Evolutionary conservation across 2,797 vertebrate species (phyloP).

Genomic region (Pteronotus mesoamericanus): DNA sequence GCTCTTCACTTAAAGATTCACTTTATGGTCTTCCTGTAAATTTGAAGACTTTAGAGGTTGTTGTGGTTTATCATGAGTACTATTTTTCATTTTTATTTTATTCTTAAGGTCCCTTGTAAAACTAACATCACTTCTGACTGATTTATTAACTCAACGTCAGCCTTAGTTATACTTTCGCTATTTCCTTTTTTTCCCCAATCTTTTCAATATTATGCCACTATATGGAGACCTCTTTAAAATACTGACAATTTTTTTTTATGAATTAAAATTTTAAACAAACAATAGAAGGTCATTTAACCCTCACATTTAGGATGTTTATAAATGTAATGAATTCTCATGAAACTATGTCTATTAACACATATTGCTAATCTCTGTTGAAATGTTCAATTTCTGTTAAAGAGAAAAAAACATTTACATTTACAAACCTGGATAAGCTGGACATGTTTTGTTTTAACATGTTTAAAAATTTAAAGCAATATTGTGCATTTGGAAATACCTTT

Average conservation of each 20-base stretch:
- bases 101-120: not conserved
- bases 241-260: not conserved
- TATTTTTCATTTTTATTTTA: not conserved
- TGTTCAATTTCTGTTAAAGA: not conserved
- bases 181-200: not conserved
- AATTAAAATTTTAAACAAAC: not conserved
- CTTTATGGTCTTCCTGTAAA: not conserved
- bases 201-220: not conserved
- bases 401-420: not conserved
- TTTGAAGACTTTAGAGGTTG: not conserved
- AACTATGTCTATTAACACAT: not conserved
- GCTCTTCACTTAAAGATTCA: not conserved
- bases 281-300: not conserved
- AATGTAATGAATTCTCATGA: not conserved
- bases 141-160: not conserved
- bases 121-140: not conserved
- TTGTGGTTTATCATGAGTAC: not conserved
- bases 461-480: not conserved
- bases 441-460: not conserved
- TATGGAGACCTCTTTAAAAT: not conserved
- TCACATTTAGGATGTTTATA: not conserved
- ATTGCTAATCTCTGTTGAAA: not conserved
- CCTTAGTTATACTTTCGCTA: not conserved
- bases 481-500: not conserved
- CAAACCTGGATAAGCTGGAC: not conserved